Percentiles rank a stretch among this genome's conserved stretches.
phyloP scores from a whole-genome alignment of 2,113 vertebrate species.

The Pao palembangensis region DNA sequence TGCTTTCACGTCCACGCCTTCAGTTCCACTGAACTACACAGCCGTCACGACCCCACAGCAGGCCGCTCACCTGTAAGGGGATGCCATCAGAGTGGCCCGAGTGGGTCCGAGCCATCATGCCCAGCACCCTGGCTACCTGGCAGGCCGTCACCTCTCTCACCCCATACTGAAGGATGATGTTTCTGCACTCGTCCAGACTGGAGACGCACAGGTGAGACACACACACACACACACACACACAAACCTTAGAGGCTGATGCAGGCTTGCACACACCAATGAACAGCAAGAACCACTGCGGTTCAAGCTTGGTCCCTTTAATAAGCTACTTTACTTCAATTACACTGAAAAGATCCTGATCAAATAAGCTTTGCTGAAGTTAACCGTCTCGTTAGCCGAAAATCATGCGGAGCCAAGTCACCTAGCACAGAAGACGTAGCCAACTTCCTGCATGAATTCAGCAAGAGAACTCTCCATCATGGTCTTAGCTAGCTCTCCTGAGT shows the following conservation, averaged over 20 bases:
- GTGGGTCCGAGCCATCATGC: slow-evolving; percentile 99
- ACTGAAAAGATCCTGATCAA: too few relatives aligned
- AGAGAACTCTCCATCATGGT: slow-evolving; percentile 99
- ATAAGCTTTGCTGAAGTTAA: too few relatives aligned
- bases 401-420: slow-evolving; percentile 74
- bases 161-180: slow-evolving; percentile 95
- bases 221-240: too few relatives aligned
- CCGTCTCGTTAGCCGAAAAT: not conserved
- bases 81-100: slow-evolving; percentile 94
- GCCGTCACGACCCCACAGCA: too few relatives aligned
- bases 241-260: too few relatives aligned
- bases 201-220: not conserved
- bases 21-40: too few relatives aligned
- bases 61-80: slow-evolving; percentile 83
- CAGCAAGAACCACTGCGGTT: too few relatives aligned
- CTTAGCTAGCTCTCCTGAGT: slow-evolving; percentile 98
- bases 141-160: slow-evolving; percentile 95
- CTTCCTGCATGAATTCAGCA: slow-evolving; percentile 99
- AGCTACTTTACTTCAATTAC: too few relatives aligned
- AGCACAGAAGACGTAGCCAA: slow-evolving; percentile 98
- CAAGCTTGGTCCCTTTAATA: too few relatives aligned
- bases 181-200: slow-evolving; percentile 96
- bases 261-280: too few relatives aligned
- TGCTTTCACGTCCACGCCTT: too few relatives aligned
- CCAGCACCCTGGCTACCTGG: slow-evolving; percentile 95